Evolutionary conservation across 2,888 invertebrate species (phyloP), one percentile per base, ranked within the genome.

Genomic region (Cerceris rybyensis): DNA sequence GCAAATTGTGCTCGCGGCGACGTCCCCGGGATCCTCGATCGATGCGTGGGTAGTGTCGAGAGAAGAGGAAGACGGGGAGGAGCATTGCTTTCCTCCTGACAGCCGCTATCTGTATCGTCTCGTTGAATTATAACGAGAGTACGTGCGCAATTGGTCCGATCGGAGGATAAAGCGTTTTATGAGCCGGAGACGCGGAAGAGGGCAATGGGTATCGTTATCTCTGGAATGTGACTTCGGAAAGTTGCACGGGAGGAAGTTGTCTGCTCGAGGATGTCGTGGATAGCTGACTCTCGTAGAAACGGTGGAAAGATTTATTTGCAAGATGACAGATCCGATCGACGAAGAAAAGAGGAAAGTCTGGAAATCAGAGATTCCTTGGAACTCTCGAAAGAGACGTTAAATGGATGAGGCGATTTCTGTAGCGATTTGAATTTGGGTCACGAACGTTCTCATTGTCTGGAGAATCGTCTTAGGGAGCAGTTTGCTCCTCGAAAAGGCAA

Each of bases 1-100:
- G 87, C 88, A 89, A 91, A 90, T 90, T 90, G 89, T 75, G 80
- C 80, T 78, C 76, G 70, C 76, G 70, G 59, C 59, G 58, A 72
- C 79, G 69, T 68, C 41, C 55, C 28, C 64, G 63, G 70, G 75
- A 70, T 78, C 61, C 70, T 61, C 76, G 80, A 71, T 67, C 70
- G 73, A 65, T 68, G 58, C 72, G 70, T 70, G 76, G 73, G 55
- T 72, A 64, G 60, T 55, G 79, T 63, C 55, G 83, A 67, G 82
- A 78, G 69, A 64, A 73, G 63, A 70, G 59, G 63, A 11, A 52
- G 66, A 63, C 54, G n/a, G 16, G 49, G 14, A 28, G 28, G 28
- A 28, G 28, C 4, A 28, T 14, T 58, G 64, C 66, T 67, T 73
- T 78, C 73, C 70, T 66, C 69, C 63, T 70, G 76, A 83, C 78